Evolutionary conservation across 2,113 vertebrate species (phyloP), one percentile per base, ranked within the genome.

Genomic region (Melanerpes aurifrons): DNA sequence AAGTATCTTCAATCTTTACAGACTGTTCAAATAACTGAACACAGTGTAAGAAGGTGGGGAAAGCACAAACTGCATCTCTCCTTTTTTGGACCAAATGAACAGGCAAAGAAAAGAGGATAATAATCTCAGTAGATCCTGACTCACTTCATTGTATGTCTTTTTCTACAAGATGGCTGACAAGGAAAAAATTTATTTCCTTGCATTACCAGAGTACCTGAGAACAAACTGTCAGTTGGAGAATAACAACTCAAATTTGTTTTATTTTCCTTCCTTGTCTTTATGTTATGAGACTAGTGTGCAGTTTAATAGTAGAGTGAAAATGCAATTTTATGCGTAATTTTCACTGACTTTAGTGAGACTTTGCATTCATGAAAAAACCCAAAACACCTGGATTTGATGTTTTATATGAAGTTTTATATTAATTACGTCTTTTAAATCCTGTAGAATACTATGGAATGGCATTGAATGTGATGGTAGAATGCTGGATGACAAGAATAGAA

Each of bases 181-280:
- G 28, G 9, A 75, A 75, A 15, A 79, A 68, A 28, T 66, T 45
- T 31, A 37, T 82, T 92, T 69, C 17, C 9, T 48, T 1, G 0
- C 6, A 54, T 68, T 75, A 20, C 9, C 12, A 31, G 31, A 57
- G 3, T 68, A 78, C 61, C n/a, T 74, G 28, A 53, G 19, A 82
- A 77, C 28, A 22, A 68, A 48, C 10, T 37, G 8, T 78, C 15
- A 32, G 71, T 58, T 53, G 24, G 43, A 68, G 14, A 73, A 54
- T 31, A 47, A 18, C 1, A 31, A 32, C 47, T 76, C 5, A 12
- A 2, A 1, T 26, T 0, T 21, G 19, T n/a, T n/a, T 15, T 43
- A 35, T 6, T 48, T 18, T 48, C 50, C 20, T 21, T 21, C 5
- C 15, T n/a, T 59, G 16, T 53, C 29, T 76, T 18, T 7, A 15